phyloP scores from a whole-genome alignment of 2,888 invertebrate species.

The Mycalesis mineus region DNA sequence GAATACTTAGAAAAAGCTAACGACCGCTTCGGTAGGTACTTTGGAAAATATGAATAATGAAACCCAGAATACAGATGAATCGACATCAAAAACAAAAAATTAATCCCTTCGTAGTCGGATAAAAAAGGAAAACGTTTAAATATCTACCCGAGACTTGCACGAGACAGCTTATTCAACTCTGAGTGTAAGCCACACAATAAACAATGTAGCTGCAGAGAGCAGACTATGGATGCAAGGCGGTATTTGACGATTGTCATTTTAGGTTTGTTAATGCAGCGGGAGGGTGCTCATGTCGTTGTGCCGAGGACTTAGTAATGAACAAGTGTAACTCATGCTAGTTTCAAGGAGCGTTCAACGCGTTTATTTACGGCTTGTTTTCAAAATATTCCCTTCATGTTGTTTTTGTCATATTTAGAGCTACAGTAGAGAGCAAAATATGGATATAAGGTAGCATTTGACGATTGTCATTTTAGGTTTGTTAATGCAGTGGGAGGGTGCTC shows the following conservation, averaged over 20 bases:
- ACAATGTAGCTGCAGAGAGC: constrained; percentile 12
- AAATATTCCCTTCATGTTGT: not conserved
- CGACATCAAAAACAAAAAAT: not conserved
- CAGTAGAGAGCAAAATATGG: constrained; percentile 9
- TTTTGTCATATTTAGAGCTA: too few relatives aligned
- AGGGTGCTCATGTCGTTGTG: constrained; percentile 6
- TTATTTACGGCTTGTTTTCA: constrained; percentile 7
- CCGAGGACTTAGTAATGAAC: constrained; percentile 7
- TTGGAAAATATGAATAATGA: too few relatives aligned
- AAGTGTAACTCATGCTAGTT: constrained; percentile 12
- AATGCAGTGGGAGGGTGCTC: constrained; percentile 14
- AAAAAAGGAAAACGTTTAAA: constrained; percentile 4
- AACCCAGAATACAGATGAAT: not conserved
- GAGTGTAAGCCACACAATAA: constrained; percentile 11
- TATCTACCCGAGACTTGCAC: constrained; percentile 1
- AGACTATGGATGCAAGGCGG: constrained; percentile 14
- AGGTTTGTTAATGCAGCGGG: constrained; percentile 20
- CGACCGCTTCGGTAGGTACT: too few relatives aligned
- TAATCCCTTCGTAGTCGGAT: not conserved
- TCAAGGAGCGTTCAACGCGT: constrained; percentile 10
- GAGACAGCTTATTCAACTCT: constrained; percentile 11
- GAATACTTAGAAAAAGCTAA: too few relatives aligned
- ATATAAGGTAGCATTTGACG: constrained; percentile 40
- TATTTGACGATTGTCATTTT: constrained; percentile 50
- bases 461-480: constrained; percentile 39